phyloP scores from a whole-genome alignment of 1,140 invertebrate genomes.

The Notospermus geniculatus region DNA sequence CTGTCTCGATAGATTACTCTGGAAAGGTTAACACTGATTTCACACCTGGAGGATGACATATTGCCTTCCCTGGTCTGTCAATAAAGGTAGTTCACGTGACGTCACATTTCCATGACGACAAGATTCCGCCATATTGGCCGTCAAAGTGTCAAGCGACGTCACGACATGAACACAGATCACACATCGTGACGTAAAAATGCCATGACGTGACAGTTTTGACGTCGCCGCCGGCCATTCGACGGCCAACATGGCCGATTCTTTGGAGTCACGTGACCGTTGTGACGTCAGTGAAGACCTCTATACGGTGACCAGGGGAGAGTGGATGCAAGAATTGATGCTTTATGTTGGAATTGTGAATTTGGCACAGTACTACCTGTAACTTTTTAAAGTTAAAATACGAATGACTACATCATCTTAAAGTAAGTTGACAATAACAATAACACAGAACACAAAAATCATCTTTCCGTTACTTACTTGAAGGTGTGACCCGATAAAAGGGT shows the following conservation, averaged over 20 bases:
- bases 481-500: neutral
- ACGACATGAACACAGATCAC: no score
- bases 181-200: no score
- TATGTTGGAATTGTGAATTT: neutral
- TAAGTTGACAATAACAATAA: neutral
- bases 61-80: neutral
- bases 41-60: neutral
- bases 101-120: neutral
- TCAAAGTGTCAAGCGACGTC: no score
- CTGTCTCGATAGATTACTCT: neutral
- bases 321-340: neutral
- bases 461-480: constrained; percentile 4
- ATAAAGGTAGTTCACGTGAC: neutral
- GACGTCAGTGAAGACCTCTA: neutral
- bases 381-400: no score
- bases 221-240: no score
- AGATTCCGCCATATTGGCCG: no score
- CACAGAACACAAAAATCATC: no score
- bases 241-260: no score
- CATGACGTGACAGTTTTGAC: no score
- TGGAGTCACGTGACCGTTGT: no score
- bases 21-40: neutral
- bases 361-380: neutral
- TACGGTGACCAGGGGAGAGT: neutral
- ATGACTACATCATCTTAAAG: neutral